Percentiles rank a stretch among this genome's conserved stretches.
Conservation (phyloP, 2,888 invertebrate species). For the Hololepta plana region DNA sequence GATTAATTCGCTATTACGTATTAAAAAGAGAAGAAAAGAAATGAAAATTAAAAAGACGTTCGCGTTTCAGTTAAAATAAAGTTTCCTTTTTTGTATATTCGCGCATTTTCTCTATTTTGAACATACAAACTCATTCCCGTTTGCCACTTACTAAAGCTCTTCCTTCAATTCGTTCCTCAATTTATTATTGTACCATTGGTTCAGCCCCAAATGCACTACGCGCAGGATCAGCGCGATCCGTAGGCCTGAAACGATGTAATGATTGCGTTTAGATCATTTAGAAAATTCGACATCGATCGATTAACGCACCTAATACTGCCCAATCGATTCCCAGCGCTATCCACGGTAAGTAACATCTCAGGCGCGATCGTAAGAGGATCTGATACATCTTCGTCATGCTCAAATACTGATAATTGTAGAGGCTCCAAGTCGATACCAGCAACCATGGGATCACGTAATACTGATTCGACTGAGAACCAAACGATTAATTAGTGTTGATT, state of each 20-base stretch:
- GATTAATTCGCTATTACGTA: too few species aligned
- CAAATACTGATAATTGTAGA: conserved; percentile 20
- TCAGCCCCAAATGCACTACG: conserved; percentile 17
- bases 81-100: too few species aligned
- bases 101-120: too few species aligned
- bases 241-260: conserved; percentile 14
- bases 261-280: too few species aligned
- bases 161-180: conserved; percentile 18
- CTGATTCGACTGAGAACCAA: conserved; percentile 12
- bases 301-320: conserved; percentile 14
- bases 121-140: too few species aligned
- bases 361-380: conserved; percentile 13
- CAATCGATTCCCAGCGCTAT: conserved; percentile 13
- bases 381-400: conserved; percentile 15
- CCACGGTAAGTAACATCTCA: conserved; percentile 15
- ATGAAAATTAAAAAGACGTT: too few species aligned
- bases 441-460: conserved; percentile 21
- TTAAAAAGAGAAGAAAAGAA: too few species aligned
- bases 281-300: background rate
- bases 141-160: too few species aligned
- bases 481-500: background rate
- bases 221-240: conserved; percentile 16
- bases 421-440: conserved; percentile 16
- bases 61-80: too few species aligned
- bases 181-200: conserved; percentile 21